A percentile compares a stretch with the other conserved stretches of the same genome.
These are phyloP conservation scores for Procambarus clarkii DNA, from an alignment of 1,140 invertebrate species.

Conservation along the genomic window DNA sequence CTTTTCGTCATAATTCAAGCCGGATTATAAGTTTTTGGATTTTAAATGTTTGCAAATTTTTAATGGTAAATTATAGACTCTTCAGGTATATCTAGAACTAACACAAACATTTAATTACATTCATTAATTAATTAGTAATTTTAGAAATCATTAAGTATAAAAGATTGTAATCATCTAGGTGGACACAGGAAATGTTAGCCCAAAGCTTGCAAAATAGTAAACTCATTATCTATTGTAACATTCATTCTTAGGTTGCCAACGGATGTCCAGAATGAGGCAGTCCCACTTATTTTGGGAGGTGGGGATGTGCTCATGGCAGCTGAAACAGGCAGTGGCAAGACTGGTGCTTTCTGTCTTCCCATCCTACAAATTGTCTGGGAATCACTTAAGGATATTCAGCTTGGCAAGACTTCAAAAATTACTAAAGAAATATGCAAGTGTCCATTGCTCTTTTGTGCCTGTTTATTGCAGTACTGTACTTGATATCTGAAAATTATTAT, in stretches of 20 bases:
- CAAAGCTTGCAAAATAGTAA: not conserved
- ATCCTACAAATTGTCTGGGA: slow-evolving; percentile 99
- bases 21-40: too few species aligned
- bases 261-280: slow-evolving; percentile 98
- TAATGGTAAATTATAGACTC: too few species aligned
- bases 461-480: too few species aligned
- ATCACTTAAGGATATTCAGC: slow-evolving; percentile 91
- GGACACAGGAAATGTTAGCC: too few species aligned
- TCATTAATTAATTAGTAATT: too few species aligned
- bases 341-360: slow-evolving; percentile 98
- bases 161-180: too few species aligned
- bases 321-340: slow-evolving; percentile 99
- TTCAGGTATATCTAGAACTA: too few species aligned
- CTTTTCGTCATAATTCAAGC: too few species aligned
- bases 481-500: too few species aligned
- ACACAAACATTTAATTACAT: too few species aligned
- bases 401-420: slow-evolving; percentile 81
- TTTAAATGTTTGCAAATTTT: too few species aligned
- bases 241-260: slow-evolving; percentile 87
- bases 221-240: not conserved
- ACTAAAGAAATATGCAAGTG: slow-evolving; percentile 70
- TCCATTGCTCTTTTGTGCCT: not conserved
- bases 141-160: too few species aligned
- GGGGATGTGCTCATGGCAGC: slow-evolving; percentile 99
- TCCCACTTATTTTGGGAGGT: slow-evolving; percentile 97